Evolutionary conservation across 2,888 invertebrate genomes (phyloP).

Genomic region (Caenorhabditis sp.): DNA sequence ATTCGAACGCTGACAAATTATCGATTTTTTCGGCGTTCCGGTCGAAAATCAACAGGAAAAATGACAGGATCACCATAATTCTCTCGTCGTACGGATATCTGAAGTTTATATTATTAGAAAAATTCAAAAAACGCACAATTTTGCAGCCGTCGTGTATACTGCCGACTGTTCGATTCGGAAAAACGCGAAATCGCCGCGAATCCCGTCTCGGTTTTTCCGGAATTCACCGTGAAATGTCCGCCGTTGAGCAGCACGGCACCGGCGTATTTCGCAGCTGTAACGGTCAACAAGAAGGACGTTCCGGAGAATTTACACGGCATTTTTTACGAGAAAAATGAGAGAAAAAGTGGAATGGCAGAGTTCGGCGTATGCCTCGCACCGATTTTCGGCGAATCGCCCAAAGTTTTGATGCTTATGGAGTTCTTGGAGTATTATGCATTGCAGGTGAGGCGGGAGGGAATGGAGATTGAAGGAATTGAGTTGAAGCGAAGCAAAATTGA

Average conservation of each 20-base stretch:
- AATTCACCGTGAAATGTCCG: conserved; percentile 62
- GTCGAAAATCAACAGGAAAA: too few species aligned
- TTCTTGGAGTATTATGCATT: conserved; percentile 68
- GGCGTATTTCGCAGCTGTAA: conserved; percentile 40
- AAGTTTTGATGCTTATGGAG: conserved; percentile 62
- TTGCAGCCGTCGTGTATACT: conserved; percentile 68
- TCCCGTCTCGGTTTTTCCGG: conserved; percentile 62
- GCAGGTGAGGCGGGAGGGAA: conserved; percentile 50
- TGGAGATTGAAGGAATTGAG: neutral
- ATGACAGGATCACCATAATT: conserved; percentile 55
- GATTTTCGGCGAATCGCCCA: conserved; percentile 64
- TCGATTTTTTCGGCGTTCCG: conserved; percentile 60
- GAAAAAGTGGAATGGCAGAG: neutral
- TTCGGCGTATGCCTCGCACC: conserved; percentile 69
- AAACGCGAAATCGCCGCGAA: conserved; percentile 37
- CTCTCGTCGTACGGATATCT: conserved; percentile 66
- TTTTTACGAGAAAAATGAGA: neutral
- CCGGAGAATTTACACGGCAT: conserved; percentile 34
- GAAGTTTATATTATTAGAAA: too few species aligned
- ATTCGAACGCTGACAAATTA: conserved; percentile 58
- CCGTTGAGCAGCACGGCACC: neutral
- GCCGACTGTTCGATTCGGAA: conserved; percentile 63
- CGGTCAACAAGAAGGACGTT: conserved; percentile 54
- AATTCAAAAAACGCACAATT: neutral
- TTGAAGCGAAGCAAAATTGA: neutral